Conservation (phyloP, 2,888 invertebrate species). For the Acholoe squamosa region DNA sequence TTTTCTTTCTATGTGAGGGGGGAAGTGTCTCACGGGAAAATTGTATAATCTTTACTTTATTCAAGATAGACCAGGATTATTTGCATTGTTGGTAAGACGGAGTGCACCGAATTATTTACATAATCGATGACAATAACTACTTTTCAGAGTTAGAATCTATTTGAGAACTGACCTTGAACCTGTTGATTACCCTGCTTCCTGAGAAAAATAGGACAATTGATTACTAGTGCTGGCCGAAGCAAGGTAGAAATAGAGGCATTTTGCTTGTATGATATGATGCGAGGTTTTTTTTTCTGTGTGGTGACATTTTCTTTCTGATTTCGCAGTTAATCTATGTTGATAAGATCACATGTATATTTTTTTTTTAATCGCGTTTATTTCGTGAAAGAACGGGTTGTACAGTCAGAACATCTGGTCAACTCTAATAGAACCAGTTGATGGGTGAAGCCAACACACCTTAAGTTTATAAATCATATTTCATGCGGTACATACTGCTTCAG, state of each 20-base stretch:
- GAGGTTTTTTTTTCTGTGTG: neutral
- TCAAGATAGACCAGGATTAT: constrained; percentile 12
- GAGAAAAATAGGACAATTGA: constrained; percentile 23
- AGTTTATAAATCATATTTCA: too few relatives aligned
- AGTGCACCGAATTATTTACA: neutral
- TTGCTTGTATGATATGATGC: constrained; percentile 22
- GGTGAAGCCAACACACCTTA: too few relatives aligned
- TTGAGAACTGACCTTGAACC: neutral
- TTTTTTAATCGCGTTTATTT: too few relatives aligned
- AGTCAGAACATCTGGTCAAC: too few relatives aligned
- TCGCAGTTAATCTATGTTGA: neutral
- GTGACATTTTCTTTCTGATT: constrained; percentile 22
- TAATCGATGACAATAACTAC: neutral
- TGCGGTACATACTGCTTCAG: too few relatives aligned
- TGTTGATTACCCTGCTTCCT: neutral
- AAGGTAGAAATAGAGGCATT: constrained; percentile 12
- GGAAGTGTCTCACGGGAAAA: neutral
- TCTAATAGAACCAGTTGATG: too few relatives aligned
- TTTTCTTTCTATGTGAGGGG: too few relatives aligned
- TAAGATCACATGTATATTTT: neutral
- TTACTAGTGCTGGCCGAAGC: neutral
- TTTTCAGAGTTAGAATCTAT: neutral
- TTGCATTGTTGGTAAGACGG: neutral
- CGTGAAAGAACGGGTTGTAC: too few relatives aligned
- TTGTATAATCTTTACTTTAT: constrained; percentile 10